These are phyloP conservation scores for Pteria penguin DNA, from an alignment of 2,888 invertebrate genomes.

Conservation along the genomic window DNA sequence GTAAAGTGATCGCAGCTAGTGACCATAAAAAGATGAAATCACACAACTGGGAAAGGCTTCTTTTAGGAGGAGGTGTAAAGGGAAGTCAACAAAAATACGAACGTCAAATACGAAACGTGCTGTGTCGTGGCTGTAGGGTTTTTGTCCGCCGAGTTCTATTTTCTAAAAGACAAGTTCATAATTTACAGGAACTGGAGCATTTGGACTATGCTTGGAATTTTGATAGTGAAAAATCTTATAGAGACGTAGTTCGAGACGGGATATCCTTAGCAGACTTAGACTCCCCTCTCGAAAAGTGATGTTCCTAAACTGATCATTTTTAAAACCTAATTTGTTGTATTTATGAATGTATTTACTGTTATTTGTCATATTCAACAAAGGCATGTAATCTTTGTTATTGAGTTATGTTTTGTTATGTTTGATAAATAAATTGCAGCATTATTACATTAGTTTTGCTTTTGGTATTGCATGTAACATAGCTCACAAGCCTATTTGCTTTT, in stretches of 20 bases:
- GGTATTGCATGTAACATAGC: no score
- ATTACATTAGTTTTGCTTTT: no score
- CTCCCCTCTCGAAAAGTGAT: background rate
- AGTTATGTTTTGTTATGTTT: no score
- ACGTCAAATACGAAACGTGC: slow-evolving; percentile 41
- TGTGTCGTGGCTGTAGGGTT: slow-evolving; percentile 51
- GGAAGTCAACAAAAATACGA: slow-evolving; percentile 20
- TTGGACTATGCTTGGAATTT: slow-evolving; percentile 24
- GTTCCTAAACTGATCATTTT: no score
- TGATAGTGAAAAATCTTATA: background rate
- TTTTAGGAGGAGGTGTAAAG: slow-evolving; percentile 26
- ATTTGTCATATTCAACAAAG: no score
- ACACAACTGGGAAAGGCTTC: slow-evolving; percentile 20
- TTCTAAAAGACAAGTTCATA: slow-evolving; percentile 6
- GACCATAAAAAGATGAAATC: slow-evolving; percentile 11
- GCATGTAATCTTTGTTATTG: no score
- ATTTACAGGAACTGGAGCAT: slow-evolving; percentile 17
- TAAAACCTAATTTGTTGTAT: no score
- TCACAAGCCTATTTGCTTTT: no score
- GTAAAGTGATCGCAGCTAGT: slow-evolving; percentile 36
- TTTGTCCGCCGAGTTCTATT: slow-evolving; percentile 56
- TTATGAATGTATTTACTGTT: no score
- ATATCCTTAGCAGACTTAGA: background rate
- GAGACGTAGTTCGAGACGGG: background rate
- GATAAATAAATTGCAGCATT: no score